phyloP scores from a whole-genome alignment of 2,888 invertebrate genomes.

The Spisula solida region DNA sequence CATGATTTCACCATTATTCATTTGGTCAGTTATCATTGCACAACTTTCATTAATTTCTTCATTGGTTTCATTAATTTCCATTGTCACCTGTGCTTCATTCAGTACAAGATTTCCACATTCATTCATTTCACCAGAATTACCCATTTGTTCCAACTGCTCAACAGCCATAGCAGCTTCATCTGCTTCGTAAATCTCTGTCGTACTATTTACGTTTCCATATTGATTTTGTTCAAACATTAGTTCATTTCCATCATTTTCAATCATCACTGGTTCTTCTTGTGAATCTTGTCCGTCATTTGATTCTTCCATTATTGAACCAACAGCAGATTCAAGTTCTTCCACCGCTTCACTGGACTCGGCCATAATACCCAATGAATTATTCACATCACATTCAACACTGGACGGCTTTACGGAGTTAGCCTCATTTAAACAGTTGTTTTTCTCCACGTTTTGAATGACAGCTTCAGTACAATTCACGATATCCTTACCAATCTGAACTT shows the following conservation, averaged over 20 bases:
- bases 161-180: slow-evolving; percentile 60
- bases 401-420: slow-evolving; percentile 59
- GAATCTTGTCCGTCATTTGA: slow-evolving; percentile 49
- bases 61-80: slow-evolving; percentile 36
- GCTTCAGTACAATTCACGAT: slow-evolving; percentile 69
- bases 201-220: slow-evolving; percentile 34
- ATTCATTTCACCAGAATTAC: slow-evolving; percentile 46
- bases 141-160: slow-evolving; percentile 59
- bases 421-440: slow-evolving; percentile 42
- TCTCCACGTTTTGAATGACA: slow-evolving; percentile 76
- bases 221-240: slow-evolving; percentile 68
- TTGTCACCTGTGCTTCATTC: slow-evolving; percentile 29
- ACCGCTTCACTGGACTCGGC: slow-evolving; percentile 51
- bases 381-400: slow-evolving; percentile 43
- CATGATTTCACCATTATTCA: slow-evolving; percentile 35
- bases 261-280: slow-evolving; percentile 68
- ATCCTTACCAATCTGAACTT: slow-evolving; percentile 69
- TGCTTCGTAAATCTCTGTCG: slow-evolving; percentile 47
- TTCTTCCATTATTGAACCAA: slow-evolving; percentile 69
- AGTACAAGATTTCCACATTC: slow-evolving; percentile 32
- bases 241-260: slow-evolving; percentile 72
- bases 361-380: slow-evolving; percentile 37
- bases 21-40: slow-evolving; percentile 46
- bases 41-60: slow-evolving; percentile 38
- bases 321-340: slow-evolving; percentile 66